phyloP scores from a whole-genome alignment of 2,888 invertebrate species.

The Leptopilina syphax region DNA sequence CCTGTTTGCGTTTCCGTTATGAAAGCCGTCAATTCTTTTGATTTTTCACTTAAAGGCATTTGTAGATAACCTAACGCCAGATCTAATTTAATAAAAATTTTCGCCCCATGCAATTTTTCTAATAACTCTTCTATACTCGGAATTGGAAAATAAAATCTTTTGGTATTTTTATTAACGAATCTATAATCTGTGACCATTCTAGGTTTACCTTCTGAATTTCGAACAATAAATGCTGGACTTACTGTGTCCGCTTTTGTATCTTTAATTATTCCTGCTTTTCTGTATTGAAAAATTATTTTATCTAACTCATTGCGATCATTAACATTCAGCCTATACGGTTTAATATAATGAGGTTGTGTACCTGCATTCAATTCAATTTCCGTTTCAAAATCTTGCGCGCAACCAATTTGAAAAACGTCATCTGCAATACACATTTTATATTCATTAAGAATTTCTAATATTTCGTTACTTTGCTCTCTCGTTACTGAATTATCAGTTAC shows the following conservation, averaged over 20 bases:
- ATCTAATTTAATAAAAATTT: conserved; percentile 44
- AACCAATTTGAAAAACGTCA: not conserved
- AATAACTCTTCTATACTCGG: conserved; percentile 46
- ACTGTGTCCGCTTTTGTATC: conserved; percentile 47
- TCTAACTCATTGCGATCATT: conserved; percentile 45
- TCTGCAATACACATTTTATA: conserved; percentile 16
- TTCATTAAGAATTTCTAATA: conserved; percentile 31
- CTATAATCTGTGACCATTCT: not conserved
- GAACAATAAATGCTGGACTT: conserved; percentile 49
- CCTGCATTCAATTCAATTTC: conserved; percentile 44
- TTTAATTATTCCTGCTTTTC: conserved; percentile 42
- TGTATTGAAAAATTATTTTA: conserved; percentile 38
- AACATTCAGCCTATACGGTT: conserved; percentile 46
- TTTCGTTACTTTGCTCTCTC: not conserved
- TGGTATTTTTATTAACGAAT: not conserved
- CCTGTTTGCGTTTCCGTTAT: conserved; percentile 40
- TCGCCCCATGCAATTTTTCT: conserved; percentile 30
- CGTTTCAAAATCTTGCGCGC: conserved; percentile 35
- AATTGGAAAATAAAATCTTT: not conserved
- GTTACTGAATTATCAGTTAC: conserved; percentile 6
- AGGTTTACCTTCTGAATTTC: conserved; percentile 49
- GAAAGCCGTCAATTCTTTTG: conserved; percentile 47
- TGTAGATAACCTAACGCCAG: conserved; percentile 45
- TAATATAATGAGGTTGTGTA: not conserved
- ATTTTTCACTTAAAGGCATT: conserved; percentile 37